Evolutionary conservation across 2,888 invertebrate species (phyloP), one percentile per base, ranked within the genome.

Genomic region (Cryptosula pallasiana): DNA sequence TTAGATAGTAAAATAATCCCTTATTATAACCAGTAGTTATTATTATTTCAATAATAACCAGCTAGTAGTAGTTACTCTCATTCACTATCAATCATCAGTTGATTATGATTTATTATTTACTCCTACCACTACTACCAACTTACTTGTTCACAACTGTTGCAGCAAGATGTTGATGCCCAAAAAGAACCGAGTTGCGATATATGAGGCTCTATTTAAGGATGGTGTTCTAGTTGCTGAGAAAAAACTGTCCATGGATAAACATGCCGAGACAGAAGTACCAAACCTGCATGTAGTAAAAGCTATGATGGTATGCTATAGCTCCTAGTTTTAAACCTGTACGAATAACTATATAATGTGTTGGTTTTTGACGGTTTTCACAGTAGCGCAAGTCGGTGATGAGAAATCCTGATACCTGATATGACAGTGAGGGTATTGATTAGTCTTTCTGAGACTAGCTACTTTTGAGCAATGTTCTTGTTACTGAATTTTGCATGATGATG

Each of bases 181-280:
- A 89, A 93, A 94, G 88, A 95, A 96, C 86, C 91, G 96, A 84
- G 92, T 94, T 79, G 89, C 93, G 80, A 98, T 99, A 86, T 99
- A 94, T 87, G 98, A 99, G 86, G 93, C 94, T 88, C 90, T 98
- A 80, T 97, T 98, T 87, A 95, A 95, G 86, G 98, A 99, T 88
- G 99, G 99, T 86, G 99, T 99, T 76, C 92, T 98, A 90, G 98
- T 99, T 80, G 99, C 99, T 13, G 96, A 96, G 86, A 98, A 99
- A 85, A 98, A 99, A 87, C 94, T 93, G 86, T 93, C 95, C 88
- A 92, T 94, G 72, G 92, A 95, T n/a, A 95, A 94, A 87, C 99
- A 99, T 86, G 94, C 97, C 3, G 87, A 99, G 80, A 93, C 95
- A 84, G 90, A 88, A 80, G 95, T 99, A 81, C 94, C 96, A 77